Evolutionary conservation across 2,113 vertebrate genomes (phyloP).

Genomic region (Gobius niger): DNA sequence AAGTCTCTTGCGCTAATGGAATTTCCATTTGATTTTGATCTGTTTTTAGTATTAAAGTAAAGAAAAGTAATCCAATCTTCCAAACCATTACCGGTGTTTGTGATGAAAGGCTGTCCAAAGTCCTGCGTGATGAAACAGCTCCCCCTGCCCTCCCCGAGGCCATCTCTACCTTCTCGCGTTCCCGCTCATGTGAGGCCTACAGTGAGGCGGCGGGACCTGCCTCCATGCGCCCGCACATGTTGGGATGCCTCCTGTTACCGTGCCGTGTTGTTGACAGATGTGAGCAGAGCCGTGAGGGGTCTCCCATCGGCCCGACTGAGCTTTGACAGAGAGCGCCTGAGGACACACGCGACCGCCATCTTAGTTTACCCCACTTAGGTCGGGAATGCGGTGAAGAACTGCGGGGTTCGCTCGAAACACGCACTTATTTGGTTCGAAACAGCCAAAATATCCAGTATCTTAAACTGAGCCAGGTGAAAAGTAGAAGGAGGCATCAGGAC

Average conservation of each 20-base stretch:
- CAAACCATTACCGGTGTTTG: background rate
- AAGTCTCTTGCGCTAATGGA: no score
- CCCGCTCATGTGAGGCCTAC: background rate
- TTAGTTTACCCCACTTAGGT: slow-evolving; percentile 51
- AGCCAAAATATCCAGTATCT: no score
- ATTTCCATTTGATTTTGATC: no score
- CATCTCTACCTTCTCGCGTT: background rate
- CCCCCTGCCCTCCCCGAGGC: slow-evolving; percentile 10
- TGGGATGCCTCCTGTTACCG: slow-evolving; percentile 13
- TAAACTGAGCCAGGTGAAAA: no score
- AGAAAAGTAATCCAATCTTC: no score
- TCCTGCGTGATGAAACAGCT: slow-evolving; percentile 26
- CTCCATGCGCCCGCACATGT: background rate
- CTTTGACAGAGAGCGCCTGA: slow-evolving; percentile 56
- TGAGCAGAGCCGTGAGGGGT: slow-evolving; percentile 43
- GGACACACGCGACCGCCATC: slow-evolving; percentile 38
- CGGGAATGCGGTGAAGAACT: slow-evolving; percentile 46
- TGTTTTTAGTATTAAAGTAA: no score
- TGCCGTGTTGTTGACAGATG: slow-evolving; percentile 44
- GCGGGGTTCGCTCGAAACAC: slow-evolving; percentile 12
- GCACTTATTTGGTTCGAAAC: no score
- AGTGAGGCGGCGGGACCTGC: background rate
- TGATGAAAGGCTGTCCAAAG: slow-evolving; percentile 35
- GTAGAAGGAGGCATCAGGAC: no score
- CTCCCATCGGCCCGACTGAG: slow-evolving; percentile 51